Conservation (phyloP, 1,140 invertebrate species). For the Diabrotica undecimpunctata region DNA sequence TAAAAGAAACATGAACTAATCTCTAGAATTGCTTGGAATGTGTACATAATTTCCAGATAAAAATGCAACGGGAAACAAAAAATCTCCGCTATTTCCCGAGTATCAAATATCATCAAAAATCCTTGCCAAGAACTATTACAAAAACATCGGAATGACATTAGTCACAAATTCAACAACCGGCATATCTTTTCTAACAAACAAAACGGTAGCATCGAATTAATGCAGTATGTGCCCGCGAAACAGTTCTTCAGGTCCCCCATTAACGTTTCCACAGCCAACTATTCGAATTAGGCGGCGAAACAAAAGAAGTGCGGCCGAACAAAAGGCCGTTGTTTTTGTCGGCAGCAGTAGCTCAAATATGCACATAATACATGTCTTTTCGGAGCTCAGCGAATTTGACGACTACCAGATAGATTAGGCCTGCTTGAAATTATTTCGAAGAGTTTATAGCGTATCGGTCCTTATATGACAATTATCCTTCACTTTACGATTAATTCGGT, state of each 20-base stretch:
- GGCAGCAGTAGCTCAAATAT: slow-evolving; percentile 19
- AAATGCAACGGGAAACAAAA: not conserved
- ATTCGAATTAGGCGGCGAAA: slow-evolving; percentile 23
- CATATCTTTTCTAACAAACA: slow-evolving; percentile 12
- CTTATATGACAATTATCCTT: too few species aligned
- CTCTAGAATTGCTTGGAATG: not conserved
- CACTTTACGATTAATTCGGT: too few species aligned
- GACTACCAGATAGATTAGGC: slow-evolving; percentile 18
- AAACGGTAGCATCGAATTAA: slow-evolving; percentile 22
- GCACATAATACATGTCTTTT: slow-evolving; percentile 22
- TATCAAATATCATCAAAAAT: slow-evolving; percentile 14
- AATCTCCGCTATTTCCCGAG: not conserved
- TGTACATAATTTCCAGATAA: not conserved
- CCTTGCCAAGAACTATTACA: not conserved
- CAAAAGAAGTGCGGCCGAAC: slow-evolving; percentile 23
- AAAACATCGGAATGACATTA: slow-evolving; percentile 21
- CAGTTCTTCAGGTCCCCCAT: slow-evolving; percentile 21
- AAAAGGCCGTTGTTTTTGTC: slow-evolving; percentile 22
- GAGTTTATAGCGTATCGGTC: too few species aligned
- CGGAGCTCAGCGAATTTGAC: slow-evolving; percentile 11
- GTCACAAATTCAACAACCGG: slow-evolving; percentile 14
- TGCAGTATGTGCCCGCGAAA: slow-evolving; percentile 18
- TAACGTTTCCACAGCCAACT: slow-evolving; percentile 18
- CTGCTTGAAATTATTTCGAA: slow-evolving; percentile 4
- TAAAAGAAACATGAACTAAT: too few species aligned